These are phyloP conservation scores for Atta cephalotes DNA, from an alignment of 1,140 invertebrate species.

Conservation along the genomic window DNA sequence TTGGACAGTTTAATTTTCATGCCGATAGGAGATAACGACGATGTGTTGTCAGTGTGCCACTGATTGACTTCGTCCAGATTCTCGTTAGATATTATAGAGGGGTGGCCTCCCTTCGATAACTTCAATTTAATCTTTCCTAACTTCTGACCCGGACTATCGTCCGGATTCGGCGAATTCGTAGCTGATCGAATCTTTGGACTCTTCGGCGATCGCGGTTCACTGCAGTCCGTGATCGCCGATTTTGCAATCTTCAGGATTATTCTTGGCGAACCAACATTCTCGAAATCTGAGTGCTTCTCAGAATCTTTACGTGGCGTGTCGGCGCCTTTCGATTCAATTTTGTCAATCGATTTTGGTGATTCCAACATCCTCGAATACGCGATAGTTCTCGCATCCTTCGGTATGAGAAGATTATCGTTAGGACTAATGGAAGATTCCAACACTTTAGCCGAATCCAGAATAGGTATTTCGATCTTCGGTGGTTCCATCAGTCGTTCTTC, in stretches of 20 bases:
- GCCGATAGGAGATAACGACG: conserved; percentile 81
- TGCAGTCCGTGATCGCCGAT: conserved; percentile 84
- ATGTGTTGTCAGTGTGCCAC: conserved; percentile 80
- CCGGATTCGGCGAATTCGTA: conserved; percentile 84
- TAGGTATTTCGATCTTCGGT: conserved; percentile 83
- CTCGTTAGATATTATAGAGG: conserved; percentile 84
- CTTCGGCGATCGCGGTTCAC: conserved; percentile 84
- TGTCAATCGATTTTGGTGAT: conserved; percentile 72
- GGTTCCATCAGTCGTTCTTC: conserved; percentile 83
- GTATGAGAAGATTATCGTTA: conserved; percentile 81
- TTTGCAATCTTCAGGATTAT: conserved; percentile 85
- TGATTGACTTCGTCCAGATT: conserved; percentile 79
- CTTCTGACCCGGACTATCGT: conserved; percentile 85
- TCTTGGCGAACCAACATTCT: conserved; percentile 84
- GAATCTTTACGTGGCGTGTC: conserved; percentile 81
- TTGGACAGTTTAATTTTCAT: conserved; percentile 85
- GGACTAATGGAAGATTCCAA: conserved; percentile 74
- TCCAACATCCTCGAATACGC: conserved; percentile 77
- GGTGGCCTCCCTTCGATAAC: conserved; percentile 83
- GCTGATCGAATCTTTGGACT: conserved; percentile 85
- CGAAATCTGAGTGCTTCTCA: conserved; percentile 77
- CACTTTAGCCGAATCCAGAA: conserved; percentile 73
- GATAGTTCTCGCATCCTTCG: conserved; percentile 77
- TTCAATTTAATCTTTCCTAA: conserved; percentile 85
- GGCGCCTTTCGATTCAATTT: conserved; percentile 67